These are phyloP conservation scores for Phalacrocorax pelagicus DNA, from an alignment of 2,113 vertebrate species.

Conservation along the genomic window DNA sequence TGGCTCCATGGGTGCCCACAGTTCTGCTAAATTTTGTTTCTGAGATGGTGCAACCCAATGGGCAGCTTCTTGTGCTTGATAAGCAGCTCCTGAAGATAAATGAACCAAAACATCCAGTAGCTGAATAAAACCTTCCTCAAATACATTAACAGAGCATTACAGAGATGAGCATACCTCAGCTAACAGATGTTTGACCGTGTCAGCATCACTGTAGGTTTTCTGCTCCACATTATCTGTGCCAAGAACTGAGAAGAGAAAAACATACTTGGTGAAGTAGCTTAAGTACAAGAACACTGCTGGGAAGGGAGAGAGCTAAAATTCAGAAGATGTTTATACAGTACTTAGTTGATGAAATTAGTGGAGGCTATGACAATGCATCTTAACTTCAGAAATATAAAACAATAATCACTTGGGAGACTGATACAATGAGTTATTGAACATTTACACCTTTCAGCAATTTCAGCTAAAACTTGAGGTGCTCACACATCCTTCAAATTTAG, in stretches of 20 bases:
- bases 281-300: neutral
- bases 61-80: neutral
- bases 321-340: neutral
- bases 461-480: neutral
- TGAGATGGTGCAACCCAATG: neutral
- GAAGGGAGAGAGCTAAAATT: neutral
- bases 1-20: neutral
- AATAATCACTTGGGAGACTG: neutral
- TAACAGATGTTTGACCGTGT: slow-evolving; percentile 90
- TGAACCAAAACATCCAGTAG: neutral
- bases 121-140: neutral
- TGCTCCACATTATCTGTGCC: slow-evolving; percentile 84
- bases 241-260: slow-evolving; percentile 80
- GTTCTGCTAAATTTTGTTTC: neutral
- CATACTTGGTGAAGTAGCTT: neutral
- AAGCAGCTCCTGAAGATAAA: neutral
- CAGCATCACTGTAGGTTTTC: slow-evolving; percentile 89
- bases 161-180: slow-evolving; percentile 81
- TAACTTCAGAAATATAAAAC: neutral
- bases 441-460: neutral
- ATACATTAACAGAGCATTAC: neutral
- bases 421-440: neutral
- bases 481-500: neutral
- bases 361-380: neutral
- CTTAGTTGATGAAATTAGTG: neutral